These are phyloP conservation scores for Mamestra brassicae DNA, from an alignment of 2,888 invertebrate species.

Conservation along the genomic window DNA sequence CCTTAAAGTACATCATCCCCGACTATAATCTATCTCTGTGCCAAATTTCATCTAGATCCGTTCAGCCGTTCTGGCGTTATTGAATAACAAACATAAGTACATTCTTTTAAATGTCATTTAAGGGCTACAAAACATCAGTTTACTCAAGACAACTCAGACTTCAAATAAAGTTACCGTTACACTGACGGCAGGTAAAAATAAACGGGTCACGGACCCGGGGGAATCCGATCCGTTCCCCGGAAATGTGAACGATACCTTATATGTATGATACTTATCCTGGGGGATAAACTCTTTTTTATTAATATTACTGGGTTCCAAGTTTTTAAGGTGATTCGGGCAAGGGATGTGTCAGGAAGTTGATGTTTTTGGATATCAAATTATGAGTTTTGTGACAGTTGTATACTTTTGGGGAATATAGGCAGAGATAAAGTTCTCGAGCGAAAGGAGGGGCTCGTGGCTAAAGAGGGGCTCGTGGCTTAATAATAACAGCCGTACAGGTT, in stretches of 20 bases:
- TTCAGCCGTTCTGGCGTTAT: too few species aligned
- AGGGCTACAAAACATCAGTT: neutral
- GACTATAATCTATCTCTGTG: too few species aligned
- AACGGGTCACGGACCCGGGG: constrained; percentile 45
- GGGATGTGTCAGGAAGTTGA: neutral
- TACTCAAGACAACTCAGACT: constrained; percentile 8
- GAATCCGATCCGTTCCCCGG: constrained; percentile 41
- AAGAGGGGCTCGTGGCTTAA: too few species aligned
- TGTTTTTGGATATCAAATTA: constrained; percentile 6
- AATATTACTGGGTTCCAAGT: constrained; percentile 43
- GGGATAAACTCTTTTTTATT: constrained; percentile 57
- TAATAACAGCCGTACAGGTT: too few species aligned
- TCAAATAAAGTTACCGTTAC: constrained; percentile 47
- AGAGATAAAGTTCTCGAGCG: too few species aligned
- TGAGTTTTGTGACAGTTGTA: too few species aligned
- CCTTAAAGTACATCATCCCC: too few species aligned
- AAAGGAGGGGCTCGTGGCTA: too few species aligned
- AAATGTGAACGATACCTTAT: constrained; percentile 42
- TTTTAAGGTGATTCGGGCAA: constrained; percentile 20
- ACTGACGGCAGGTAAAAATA: constrained; percentile 49
- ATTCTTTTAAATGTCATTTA: too few species aligned
- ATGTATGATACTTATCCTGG: constrained; percentile 46
- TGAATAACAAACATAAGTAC: too few species aligned
- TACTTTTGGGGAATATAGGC: too few species aligned
- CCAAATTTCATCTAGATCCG: too few species aligned